A percentile compares a stretch with the other conserved stretches of the same genome.
Conservation (phyloP, 2,113 vertebrate species). For the Peromyscus leucopus region DNA sequence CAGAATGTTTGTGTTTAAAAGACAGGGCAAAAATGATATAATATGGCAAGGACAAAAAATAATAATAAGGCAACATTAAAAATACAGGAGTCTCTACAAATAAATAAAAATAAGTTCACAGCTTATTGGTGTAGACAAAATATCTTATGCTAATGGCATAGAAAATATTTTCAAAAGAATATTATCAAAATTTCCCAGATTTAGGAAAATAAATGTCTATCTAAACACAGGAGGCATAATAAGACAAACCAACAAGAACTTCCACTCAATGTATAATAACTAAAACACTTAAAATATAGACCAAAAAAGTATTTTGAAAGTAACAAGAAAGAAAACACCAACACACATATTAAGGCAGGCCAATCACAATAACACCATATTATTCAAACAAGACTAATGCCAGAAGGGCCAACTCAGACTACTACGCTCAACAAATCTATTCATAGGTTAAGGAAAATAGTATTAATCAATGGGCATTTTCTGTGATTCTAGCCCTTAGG, state of each 20-base stretch:
- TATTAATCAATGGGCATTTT: neutral
- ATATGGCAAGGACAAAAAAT: neutral
- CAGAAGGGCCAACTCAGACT: neutral
- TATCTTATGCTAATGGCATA: neutral
- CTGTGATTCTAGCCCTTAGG: neutral
- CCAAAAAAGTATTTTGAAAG: neutral
- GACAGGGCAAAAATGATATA: neutral
- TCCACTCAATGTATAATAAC: neutral
- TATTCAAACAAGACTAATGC: neutral
- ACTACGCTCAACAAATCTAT: neutral
- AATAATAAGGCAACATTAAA: neutral
- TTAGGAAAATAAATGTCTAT: no score
- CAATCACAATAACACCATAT: neutral
- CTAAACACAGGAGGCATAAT: no score
- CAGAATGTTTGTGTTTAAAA: neutral
- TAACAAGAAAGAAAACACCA: neutral
- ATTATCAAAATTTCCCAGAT: neutral
- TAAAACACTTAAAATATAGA: neutral
- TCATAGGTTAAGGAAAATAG: neutral
- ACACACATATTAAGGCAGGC: neutral
- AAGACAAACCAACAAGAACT: neutral
- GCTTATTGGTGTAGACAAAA: neutral
- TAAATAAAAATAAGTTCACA: neutral
- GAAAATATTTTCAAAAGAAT: neutral
- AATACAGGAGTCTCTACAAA: neutral